These are phyloP conservation scores for Pseudoips prasinana DNA, from an alignment of 2,888 invertebrate genomes.

Conservation along the genomic window DNA sequence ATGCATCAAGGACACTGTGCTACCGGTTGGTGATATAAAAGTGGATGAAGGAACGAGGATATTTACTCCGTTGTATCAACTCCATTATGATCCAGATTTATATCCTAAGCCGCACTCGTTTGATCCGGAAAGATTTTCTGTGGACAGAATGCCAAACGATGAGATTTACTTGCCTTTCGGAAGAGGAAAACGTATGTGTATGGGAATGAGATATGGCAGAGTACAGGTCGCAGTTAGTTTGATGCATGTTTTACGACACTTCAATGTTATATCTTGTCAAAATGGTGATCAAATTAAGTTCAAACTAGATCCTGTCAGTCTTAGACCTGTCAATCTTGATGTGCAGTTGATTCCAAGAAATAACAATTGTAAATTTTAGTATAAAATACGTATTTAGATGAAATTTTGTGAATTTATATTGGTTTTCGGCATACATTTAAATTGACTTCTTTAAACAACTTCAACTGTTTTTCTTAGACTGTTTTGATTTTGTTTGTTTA, in stretches of 20 bases:
- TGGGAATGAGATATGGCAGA: slow-evolving; percentile 55
- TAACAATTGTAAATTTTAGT: too few species aligned
- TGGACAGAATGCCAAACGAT: slow-evolving; percentile 36
- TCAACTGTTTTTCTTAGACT: too few species aligned
- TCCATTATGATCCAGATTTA: slow-evolving; percentile 62
- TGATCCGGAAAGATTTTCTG: slow-evolving; percentile 60
- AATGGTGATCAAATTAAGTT: slow-evolving; percentile 33
- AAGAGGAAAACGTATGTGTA: slow-evolving; percentile 64
- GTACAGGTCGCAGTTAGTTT: slow-evolving; percentile 46
- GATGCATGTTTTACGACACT: slow-evolving; percentile 41
- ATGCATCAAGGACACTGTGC: slow-evolving; percentile 43
- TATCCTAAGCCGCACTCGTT: slow-evolving; percentile 65
- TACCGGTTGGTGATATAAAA: slow-evolving; percentile 55
- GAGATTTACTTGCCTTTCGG: slow-evolving; percentile 66
- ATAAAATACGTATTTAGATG: too few species aligned
- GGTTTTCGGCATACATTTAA: too few species aligned
- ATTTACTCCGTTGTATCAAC: slow-evolving; percentile 47
- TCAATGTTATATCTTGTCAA: slow-evolving; percentile 33
- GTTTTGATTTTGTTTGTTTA: too few species aligned
- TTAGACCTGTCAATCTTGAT: slow-evolving; percentile 39
- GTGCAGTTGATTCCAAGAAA: slow-evolving; percentile 38
- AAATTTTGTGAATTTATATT: too few species aligned
- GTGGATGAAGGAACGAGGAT: slow-evolving; percentile 52
- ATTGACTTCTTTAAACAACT: too few species aligned
- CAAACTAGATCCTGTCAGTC: slow-evolving; percentile 37